Evolutionary conservation across 2,888 invertebrate genomes (phyloP), one percentile per base, ranked within the genome.

Genomic region (Cyaniris semiargus): DNA sequence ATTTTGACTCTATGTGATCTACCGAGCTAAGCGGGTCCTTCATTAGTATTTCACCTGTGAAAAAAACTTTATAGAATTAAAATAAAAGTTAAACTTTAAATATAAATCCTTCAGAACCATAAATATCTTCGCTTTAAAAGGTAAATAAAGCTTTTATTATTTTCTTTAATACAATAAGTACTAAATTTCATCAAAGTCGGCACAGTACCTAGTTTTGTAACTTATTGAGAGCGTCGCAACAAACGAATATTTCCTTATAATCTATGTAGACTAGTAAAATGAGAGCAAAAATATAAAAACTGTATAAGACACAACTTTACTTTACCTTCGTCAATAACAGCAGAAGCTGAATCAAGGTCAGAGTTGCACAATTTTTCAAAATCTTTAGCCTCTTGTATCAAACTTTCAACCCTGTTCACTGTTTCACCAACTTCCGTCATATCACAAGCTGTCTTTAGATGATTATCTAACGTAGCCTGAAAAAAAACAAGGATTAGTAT

Each of bases 1-100:
- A 99, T 94, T 99, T 99, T 70, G 99, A 99, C 86, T 98, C 97
- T 70, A 99, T 97, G 84, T 98, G 97, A 90, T 99, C 99, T 81
- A 97, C 95, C 56, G 98, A 97, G 85, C 98, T 98, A 85, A 97
- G 96, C 77, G 97, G 96, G 78, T 97, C 96, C 83, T 96, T 95
- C 86, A 98, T 96, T 86, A 99, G 93, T 85, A 96, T 96, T 83
- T 98, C 97, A 76, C 98, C 98, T 94, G 85, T 23, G 38, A 38
- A 79, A 72, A 75, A 72, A 58, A 27, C 48, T 6, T 34, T 2
- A 48, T 48, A 15, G 13, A 48, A 48, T 48, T 48, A 48, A 15
- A 4, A 48, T 48, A 48, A 15, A 48, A 48, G 31, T 31, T 31
- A 31, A 31, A 31, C 1, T 48, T 15, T 48, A 48, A 48, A 4